Conservation (phyloP, 2,888 invertebrate species). For the Helleia helle region DNA sequence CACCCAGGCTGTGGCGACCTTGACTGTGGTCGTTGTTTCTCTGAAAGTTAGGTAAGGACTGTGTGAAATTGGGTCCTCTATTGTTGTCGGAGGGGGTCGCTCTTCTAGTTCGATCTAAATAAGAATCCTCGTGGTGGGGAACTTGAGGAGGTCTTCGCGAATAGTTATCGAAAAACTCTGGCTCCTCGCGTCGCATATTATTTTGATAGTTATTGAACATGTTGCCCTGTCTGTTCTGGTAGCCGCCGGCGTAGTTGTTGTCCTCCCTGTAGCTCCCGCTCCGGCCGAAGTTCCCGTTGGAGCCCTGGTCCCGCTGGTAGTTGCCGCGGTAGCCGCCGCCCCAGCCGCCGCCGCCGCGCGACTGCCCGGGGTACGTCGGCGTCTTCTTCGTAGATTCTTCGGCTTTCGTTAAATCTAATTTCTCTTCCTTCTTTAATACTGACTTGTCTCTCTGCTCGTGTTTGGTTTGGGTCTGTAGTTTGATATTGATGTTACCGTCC, state of each 20-base stretch:
- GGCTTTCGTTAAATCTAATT: slow-evolving; percentile 34
- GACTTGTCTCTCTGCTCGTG: slow-evolving; percentile 7
- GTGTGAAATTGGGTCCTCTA: slow-evolving; percentile 18
- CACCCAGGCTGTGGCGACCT: slow-evolving; percentile 23
- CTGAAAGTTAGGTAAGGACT: slow-evolving; percentile 11
- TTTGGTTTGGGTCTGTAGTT: slow-evolving; percentile 31
- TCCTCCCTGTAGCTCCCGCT: slow-evolving; percentile 26
- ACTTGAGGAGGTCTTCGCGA: slow-evolving; percentile 38
- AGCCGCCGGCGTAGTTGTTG: slow-evolving; percentile 27
- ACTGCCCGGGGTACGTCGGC: slow-evolving; percentile 78
- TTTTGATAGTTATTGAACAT: slow-evolving; percentile 20
- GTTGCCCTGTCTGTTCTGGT: slow-evolving; percentile 28
- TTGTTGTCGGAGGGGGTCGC: slow-evolving; percentile 16
- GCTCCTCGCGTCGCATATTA: slow-evolving; percentile 32
- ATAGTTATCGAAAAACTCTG: slow-evolving; percentile 31
- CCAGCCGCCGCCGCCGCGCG: slow-evolving; percentile 63
- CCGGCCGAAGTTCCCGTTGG: slow-evolving; percentile 24
- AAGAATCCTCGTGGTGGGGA: slow-evolving; percentile 29
- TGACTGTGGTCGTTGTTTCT: slow-evolving; percentile 18
- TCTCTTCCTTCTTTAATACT: slow-evolving; percentile 20
- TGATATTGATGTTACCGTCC: slow-evolving; percentile 76
- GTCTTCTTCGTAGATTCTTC: slow-evolving; percentile 55
- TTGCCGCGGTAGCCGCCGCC: slow-evolving; percentile 55
- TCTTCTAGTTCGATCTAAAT: slow-evolving; percentile 25
- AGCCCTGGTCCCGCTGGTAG: slow-evolving; percentile 36